Evolutionary conservation across 2,113 vertebrate genomes (phyloP).

Genomic region (Pachypanchax playfairii): DNA sequence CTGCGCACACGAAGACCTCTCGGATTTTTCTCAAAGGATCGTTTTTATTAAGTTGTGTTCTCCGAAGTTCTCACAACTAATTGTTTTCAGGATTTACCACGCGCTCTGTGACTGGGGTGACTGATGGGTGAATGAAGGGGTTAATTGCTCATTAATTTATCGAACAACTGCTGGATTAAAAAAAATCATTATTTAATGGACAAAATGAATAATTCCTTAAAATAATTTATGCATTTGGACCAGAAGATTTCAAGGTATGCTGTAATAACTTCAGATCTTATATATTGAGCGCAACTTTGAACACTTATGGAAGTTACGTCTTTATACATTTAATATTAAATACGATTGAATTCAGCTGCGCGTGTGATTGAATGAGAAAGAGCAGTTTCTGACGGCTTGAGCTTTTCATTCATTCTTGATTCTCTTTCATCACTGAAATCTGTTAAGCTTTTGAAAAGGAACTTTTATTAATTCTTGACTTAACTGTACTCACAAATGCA

Average conservation of each 20-base stretch:
- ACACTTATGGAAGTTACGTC: background rate
- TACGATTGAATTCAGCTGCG: constrained; percentile 16
- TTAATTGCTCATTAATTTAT: constrained; percentile 21
- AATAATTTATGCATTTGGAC: constrained; percentile 46
- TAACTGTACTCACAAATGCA: too few relatives aligned
- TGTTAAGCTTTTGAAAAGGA: constrained; percentile 2
- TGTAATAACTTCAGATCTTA: constrained; percentile 3
- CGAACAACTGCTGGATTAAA: too few relatives aligned
- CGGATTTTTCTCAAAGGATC: constrained; percentile 15
- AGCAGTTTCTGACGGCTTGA: background rate
- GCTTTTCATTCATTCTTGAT: background rate
- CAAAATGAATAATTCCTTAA: constrained; percentile 54
- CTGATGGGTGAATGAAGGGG: constrained; percentile 33
- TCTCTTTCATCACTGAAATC: background rate
- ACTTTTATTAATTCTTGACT: constrained; percentile 4
- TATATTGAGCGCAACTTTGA: constrained; percentile 15
- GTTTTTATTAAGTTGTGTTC: background rate
- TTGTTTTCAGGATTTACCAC: constrained; percentile 16
- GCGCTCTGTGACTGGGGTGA: background rate
- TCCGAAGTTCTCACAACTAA: constrained; percentile 29
- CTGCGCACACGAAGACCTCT: constrained; percentile 24
- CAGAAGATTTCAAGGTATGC: constrained; percentile 64
- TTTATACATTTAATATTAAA: constrained; percentile 25
- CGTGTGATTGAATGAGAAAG: constrained; percentile 7
- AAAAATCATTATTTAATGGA: constrained; percentile 37